Evolutionary conservation across 2,888 invertebrate genomes (phyloP).

Genomic region (Trypoxylon attenuatum): DNA sequence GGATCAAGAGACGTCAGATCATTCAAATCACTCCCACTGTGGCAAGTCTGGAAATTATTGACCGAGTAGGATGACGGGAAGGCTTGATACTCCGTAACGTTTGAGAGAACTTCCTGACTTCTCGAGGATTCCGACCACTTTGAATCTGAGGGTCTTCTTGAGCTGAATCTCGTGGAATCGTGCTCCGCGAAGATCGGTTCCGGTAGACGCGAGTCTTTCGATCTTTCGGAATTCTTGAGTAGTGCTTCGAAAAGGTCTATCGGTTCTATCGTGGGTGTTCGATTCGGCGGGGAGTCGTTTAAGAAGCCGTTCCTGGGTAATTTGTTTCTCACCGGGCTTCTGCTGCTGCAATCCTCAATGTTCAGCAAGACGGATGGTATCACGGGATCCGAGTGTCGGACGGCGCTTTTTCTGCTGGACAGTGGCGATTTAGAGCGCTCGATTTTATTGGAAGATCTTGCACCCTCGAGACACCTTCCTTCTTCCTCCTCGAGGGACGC

Average conservation of each 20-base stretch:
- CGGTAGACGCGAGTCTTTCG: slow-evolving; percentile 45
- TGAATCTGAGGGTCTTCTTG: slow-evolving; percentile 68
- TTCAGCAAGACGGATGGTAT: slow-evolving; percentile 66
- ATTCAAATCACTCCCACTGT: slow-evolving; percentile 67
- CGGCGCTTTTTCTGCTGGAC: slow-evolving; percentile 48
- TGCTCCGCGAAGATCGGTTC: slow-evolving; percentile 66
- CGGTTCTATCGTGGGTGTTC: slow-evolving; percentile 35
- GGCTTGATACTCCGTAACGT: slow-evolving; percentile 56
- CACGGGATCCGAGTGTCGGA: slow-evolving; percentile 62
- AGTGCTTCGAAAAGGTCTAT: slow-evolving; percentile 57
- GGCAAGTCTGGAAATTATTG: slow-evolving; percentile 66
- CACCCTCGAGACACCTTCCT: slow-evolving; percentile 13
- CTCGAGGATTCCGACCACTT: slow-evolving; percentile 71
- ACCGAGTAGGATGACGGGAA: slow-evolving; percentile 70
- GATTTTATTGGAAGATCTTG: slow-evolving; percentile 12
- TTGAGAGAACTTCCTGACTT: slow-evolving; percentile 68
- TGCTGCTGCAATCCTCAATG: slow-evolving; percentile 61
- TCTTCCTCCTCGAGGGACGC: slow-evolving; percentile 55
- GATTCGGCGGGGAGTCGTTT: not conserved
- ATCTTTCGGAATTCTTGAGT: slow-evolving; percentile 46
- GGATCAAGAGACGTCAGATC: slow-evolving; percentile 67
- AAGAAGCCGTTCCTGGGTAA: slow-evolving; percentile 4
- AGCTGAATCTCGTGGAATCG: slow-evolving; percentile 67
- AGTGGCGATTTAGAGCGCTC: slow-evolving; percentile 22
- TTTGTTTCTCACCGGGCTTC: slow-evolving; percentile 3